Percentiles rank a stretch among this genome's conserved stretches.
phyloP scores from a whole-genome alignment of 2,888 invertebrate genomes.

The Acrocyrtus sp. region DNA sequence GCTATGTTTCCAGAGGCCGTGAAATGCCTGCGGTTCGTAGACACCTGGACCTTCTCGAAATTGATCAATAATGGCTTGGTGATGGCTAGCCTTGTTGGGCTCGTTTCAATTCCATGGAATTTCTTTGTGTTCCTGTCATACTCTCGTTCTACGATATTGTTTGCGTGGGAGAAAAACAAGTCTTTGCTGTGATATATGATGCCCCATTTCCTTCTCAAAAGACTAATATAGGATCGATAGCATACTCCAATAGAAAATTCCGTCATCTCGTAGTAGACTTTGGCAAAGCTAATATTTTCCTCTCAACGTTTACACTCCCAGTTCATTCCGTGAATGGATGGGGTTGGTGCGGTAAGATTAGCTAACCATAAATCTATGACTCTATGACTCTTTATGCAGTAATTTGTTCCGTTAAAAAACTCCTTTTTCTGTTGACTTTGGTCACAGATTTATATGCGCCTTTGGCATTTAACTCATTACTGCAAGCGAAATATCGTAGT shows the following conservation, averaged over 20 bases:
- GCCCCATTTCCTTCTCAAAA: conserved; percentile 38
- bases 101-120: conserved; percentile 33
- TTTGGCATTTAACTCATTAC: too few relatives aligned
- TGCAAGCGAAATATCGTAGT: too few relatives aligned
- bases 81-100: conserved; percentile 35
- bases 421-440: too few relatives aligned
- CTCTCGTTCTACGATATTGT: conserved; percentile 32
- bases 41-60: conserved; percentile 33
- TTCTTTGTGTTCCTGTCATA: conserved; percentile 37
- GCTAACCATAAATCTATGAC: too few relatives aligned
- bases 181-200: conserved; percentile 41
- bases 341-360: too few relatives aligned
- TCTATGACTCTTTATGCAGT: too few relatives aligned
- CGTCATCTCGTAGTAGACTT: conserved; percentile 20
- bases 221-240: conserved; percentile 27
- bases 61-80: conserved; percentile 28
- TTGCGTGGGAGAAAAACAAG: conserved; percentile 41
- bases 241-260: conserved; percentile 39
- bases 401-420: too few relatives aligned
- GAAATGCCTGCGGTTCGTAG: conserved; percentile 8
- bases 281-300: too few relatives aligned
- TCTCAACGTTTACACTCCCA: too few relatives aligned
- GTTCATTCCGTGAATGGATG: too few relatives aligned
- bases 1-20: conserved; percentile 9
- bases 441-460: too few relatives aligned